Percentiles rank a stretch among this genome's conserved stretches.
phyloP scores from a whole-genome alignment of 2,113 vertebrate genomes.

The Plecturocebus donacophilus region DNA sequence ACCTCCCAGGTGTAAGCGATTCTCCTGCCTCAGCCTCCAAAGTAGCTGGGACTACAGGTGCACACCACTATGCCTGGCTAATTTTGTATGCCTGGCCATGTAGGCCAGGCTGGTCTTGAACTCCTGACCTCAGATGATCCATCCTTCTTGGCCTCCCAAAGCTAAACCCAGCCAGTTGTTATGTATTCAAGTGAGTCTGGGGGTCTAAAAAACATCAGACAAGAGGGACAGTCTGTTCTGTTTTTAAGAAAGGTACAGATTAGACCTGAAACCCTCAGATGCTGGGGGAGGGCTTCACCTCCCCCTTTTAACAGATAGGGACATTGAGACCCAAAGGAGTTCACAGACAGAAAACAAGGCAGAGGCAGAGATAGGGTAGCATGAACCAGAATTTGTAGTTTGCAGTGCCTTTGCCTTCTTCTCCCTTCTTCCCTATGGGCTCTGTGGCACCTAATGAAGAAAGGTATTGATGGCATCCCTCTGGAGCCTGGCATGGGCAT shows the following conservation, averaged over 20 bases:
- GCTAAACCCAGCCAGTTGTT: background rate
- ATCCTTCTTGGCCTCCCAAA: too few species aligned
- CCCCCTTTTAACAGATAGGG: background rate
- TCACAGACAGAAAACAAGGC: background rate
- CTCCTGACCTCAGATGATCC: too few species aligned
- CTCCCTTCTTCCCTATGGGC: background rate
- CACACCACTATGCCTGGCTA: too few species aligned
- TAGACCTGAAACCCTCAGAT: background rate
- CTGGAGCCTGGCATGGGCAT: background rate
- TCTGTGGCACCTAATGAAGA: background rate
- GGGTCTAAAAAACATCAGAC: background rate
- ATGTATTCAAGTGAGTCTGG: background rate
- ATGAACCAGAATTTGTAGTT: background rate
- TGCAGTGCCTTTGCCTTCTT: background rate
- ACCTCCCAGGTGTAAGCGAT: too few species aligned
- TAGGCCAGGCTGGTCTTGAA: too few species aligned
- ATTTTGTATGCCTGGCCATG: too few species aligned
- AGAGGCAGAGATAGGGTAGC: too few species aligned
- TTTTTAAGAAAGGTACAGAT: conserved; percentile 29
- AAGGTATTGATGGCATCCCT: background rate
- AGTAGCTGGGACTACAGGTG: too few species aligned
- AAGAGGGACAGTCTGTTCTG: background rate
- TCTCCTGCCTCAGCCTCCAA: too few species aligned
- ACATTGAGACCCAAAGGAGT: background rate
- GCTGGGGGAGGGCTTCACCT: background rate